Percentiles rank a stretch among this genome's conserved stretches.
phyloP scores from a whole-genome alignment of 2,797 vertebrate genomes.

The Anas capensis region DNA sequence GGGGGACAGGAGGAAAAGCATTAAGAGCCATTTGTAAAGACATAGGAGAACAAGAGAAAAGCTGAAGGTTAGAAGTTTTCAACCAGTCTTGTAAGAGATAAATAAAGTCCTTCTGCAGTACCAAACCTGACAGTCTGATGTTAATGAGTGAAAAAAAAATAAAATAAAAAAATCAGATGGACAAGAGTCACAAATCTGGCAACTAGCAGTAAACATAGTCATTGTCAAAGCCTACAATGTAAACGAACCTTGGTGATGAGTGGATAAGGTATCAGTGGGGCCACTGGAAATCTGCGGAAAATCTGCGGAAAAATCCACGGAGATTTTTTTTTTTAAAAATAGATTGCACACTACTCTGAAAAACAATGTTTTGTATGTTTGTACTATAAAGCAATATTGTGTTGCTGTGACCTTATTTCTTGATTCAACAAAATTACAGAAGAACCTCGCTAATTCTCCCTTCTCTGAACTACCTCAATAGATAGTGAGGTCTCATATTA shows the following conservation, averaged over 20 bases:
- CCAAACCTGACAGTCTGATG: slow-evolving; percentile 77
- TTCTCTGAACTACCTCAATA: slow-evolving; percentile 65
- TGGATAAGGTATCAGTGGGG: slow-evolving; percentile 86
- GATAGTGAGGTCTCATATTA: slow-evolving; percentile 56
- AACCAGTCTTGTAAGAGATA: slow-evolving; percentile 75
- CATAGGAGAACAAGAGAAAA: slow-evolving; percentile 72
- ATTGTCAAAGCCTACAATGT: slow-evolving; percentile 78
- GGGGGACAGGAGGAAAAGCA: slow-evolving; percentile 69
- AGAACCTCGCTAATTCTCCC: slow-evolving; percentile 81
- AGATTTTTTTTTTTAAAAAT: slow-evolving; percentile 81
- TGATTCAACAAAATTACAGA: slow-evolving; percentile 75
- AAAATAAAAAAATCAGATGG: slow-evolving; percentile 69
- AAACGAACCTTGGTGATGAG: slow-evolving; percentile 87
- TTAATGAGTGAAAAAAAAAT: slow-evolving; percentile 73
- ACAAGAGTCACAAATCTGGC: slow-evolving; percentile 77
- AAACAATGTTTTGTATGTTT: slow-evolving; percentile 74
- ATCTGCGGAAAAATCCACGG: slow-evolving; percentile 85
- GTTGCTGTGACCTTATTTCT: slow-evolving; percentile 74
- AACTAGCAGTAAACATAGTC: slow-evolving; percentile 76
- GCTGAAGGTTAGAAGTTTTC: slow-evolving; percentile 75
- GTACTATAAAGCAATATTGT: slow-evolving; percentile 68
- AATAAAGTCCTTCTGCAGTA: slow-evolving; percentile 73
- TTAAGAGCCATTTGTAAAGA: slow-evolving; percentile 72
- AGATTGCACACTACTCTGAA: slow-evolving; percentile 75
- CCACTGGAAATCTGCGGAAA: slow-evolving; percentile 87